Conservation (phyloP, 2,888 invertebrate species). For the Drosophila demipolita region DNA sequence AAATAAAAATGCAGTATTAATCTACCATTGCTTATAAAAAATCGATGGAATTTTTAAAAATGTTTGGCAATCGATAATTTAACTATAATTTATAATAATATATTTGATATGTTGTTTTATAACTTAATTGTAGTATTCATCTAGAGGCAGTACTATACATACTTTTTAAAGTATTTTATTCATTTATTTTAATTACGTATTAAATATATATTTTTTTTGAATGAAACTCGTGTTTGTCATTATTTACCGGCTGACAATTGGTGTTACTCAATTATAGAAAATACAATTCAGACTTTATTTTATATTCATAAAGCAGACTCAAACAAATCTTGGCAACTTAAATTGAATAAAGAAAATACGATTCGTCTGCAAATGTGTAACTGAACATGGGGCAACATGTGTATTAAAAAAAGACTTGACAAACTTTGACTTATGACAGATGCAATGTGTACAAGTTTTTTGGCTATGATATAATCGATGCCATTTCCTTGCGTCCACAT, state of each 20-base stretch:
- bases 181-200: too few species aligned
- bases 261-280: not conserved
- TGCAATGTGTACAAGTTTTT: not conserved
- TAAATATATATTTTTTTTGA: too few species aligned
- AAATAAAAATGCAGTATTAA: not conserved
- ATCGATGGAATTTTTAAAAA: not conserved
- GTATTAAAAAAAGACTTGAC: not conserved
- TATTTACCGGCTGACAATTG: not conserved
- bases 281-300: too few species aligned
- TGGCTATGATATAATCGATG: not conserved
- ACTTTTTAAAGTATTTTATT: too few species aligned
- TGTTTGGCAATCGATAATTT: not conserved
- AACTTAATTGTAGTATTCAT: too few species aligned
- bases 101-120: too few species aligned
- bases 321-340: not conserved
- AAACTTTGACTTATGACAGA: conserved; percentile 1
- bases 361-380: not conserved
- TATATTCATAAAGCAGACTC: not conserved
- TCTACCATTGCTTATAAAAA: not conserved
- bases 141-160: too few species aligned
- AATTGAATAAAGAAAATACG: not conserved
- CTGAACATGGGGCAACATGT: not conserved
- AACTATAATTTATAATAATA: too few species aligned
- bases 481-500: not conserved
- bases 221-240: too few species aligned